Evolutionary conservation across 2,888 invertebrate genomes (phyloP), one percentile per base, ranked within the genome.

Genomic region (Platynereis dumerilii): DNA sequence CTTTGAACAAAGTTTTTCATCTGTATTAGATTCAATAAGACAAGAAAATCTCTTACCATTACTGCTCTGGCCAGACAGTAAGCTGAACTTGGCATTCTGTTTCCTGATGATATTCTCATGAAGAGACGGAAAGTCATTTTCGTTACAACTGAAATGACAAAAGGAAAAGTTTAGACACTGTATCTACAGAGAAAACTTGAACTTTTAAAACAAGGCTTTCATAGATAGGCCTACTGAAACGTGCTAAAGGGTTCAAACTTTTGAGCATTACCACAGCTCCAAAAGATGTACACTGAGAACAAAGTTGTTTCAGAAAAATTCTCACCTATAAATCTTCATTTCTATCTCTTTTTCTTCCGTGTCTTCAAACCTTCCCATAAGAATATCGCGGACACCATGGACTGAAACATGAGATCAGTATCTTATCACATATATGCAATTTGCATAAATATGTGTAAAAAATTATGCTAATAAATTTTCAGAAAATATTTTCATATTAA

Each of bases 41-140:
- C 12, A 5, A 34, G 5, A 52, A 24, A 52, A 29, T 7, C 12
- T 69, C 76, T 75, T 83, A 88, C 94, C 93, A 78, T 93, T 93
- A 77, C 92, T 92, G 57, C 91, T 91, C 79, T 92, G 93, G 65
- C 91, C 91, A 0, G 91, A 90, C 58, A 94, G 85, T 24, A 91
- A 90, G 29, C 53, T 55, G 20, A 53, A 62, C 85, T 94, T 94
- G 76, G 90, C 91, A 60, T 89, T 92, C 66, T 91, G 90, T 82
- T 91, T 92, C 73, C 91, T 89, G 72, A 96, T 94, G 26, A 96
- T 88, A 79, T 91, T 89, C 80, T 96, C 96, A 82, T 94, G 95
- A n/a, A 95, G 85, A 78, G 92, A 92, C 80, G 92, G 91, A 76
- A 93, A 96, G 80, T 95, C 94, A 83, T 92, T 94, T 81, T 96